Base-by-base conservation (phyloP, 2,797 vertebrate species). In the Melanotaenia parkinsoni region DNA sequence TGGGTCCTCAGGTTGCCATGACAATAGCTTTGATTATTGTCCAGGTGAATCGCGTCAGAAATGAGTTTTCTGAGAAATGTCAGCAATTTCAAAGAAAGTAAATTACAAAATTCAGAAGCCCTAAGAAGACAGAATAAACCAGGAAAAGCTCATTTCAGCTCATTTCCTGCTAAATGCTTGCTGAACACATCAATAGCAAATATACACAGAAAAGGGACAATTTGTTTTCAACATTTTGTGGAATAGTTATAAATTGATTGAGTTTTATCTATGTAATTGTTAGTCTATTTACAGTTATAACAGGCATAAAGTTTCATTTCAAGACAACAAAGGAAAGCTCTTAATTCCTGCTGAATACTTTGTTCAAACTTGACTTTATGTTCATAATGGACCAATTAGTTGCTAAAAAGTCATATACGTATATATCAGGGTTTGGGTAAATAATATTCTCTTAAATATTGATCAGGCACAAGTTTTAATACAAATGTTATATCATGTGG, bases 11-110 rank as follows among this genome's bases (percentile, higher is more conserved):
- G 67, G 81, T 86, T 89, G 82, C 80, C 74, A 84, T 81, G 81
- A 80, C 83, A 83, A 83, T 87, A 66, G 74, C 77, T 81, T 68
- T 73, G 53, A 82, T 81, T 85, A 62, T 76, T 66, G 71, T 71
- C 61, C 63, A 64, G 64, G 64, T 64, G 81, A 61, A 58, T 51
- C 43, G 30, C 11, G 26, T 75, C 58, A 63, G 60, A 83, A 82
- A 78, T 70, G 0, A 50, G 33, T 81, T 83, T 86, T 86, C 58
- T 67, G 47, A 76, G 67, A 88, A 86, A 85, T 77, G 76, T 72
- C 68, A 82, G 62, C 79, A 26, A 75, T 85, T 86, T 81, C 47
- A 74, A 72, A 86, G 76, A 47, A 79, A 63, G 22, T 22, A 74
- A 64, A 82, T 65, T 47, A 26, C 37, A 40, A 74, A 77, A 69